Evolutionary conservation across 2,888 invertebrate genomes (phyloP).

Genomic region (Drosophila macrospina): DNA sequence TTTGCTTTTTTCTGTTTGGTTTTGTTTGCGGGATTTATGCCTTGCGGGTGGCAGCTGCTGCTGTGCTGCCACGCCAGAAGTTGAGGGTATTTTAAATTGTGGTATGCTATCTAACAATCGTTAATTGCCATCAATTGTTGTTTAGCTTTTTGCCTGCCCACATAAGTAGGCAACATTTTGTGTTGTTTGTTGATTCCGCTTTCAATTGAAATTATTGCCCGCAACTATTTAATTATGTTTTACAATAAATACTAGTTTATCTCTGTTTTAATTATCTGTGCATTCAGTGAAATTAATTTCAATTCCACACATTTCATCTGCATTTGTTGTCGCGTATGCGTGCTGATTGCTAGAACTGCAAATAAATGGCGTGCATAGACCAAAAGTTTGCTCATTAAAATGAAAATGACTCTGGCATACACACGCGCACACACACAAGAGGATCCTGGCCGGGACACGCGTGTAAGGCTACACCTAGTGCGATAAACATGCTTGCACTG

Average conservation of each 20-base stretch:
- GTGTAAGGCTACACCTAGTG: slow-evolving; percentile 20
- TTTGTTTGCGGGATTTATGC: slow-evolving; percentile 15
- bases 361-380: slow-evolving; percentile 61
- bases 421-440: slow-evolving; percentile 3
- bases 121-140: too few species aligned
- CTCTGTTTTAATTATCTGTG: slow-evolving; percentile 35
- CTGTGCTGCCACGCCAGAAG: too few species aligned
- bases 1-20: background rate
- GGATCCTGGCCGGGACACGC: slow-evolving; percentile 29
- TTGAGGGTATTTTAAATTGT: too few species aligned
- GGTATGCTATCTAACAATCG: too few species aligned
- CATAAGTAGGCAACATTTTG: background rate
- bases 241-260: background rate
- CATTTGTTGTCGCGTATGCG: slow-evolving; percentile 34
- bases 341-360: slow-evolving; percentile 60
- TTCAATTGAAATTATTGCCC: background rate
- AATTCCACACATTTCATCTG: slow-evolving; percentile 41
- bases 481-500: slow-evolving; percentile 29
- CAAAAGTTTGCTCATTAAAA: slow-evolving; percentile 78
- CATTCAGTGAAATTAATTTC: slow-evolving; percentile 46
- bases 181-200: background rate
- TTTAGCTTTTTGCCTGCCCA: background rate
- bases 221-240: slow-evolving; percentile 9
- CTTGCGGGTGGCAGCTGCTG: slow-evolving; percentile 31
- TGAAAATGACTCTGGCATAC: slow-evolving; percentile 22